A percentile compares a stretch with the other conserved stretches of the same genome.
Conservation (phyloP, 2,888 invertebrate genomes). For the Abrostola triplasia region DNA sequence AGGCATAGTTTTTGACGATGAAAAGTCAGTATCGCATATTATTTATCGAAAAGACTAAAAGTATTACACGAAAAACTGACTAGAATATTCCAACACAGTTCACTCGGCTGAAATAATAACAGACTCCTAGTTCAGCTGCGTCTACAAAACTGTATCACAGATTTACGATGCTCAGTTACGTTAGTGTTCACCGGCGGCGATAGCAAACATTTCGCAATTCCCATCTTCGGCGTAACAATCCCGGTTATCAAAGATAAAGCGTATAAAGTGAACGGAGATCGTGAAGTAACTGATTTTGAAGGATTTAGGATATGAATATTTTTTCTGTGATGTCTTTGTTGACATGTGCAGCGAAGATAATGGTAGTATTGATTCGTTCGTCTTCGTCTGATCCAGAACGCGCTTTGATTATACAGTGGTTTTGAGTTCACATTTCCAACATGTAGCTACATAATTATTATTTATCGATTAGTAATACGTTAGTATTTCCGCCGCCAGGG, state of each 20-base stretch:
- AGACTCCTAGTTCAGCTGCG: constrained; percentile 29
- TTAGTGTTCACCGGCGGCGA: constrained; percentile 27
- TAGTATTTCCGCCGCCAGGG: no score
- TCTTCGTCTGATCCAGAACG: neutral
- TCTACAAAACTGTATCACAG: constrained; percentile 46
- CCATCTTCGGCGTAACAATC: constrained; percentile 37
- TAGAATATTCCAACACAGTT: constrained; percentile 11
- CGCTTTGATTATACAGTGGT: no score
- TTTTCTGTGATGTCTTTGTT: constrained; percentile 11
- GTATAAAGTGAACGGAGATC: constrained; percentile 42
- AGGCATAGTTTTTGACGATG: no score
- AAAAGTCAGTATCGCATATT: no score
- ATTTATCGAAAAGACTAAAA: neutral
- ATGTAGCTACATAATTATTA: no score
- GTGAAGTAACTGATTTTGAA: constrained; percentile 29
- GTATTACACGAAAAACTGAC: neutral
- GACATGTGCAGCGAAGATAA: neutral
- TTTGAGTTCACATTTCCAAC: no score
- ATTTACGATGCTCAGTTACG: constrained; percentile 51
- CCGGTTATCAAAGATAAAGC: constrained; percentile 39
- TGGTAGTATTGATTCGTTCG: constrained; percentile 1
- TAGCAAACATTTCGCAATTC: constrained; percentile 51
- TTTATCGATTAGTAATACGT: no score
- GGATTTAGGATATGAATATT: constrained; percentile 30
- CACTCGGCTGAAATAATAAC: constrained; percentile 8